Conservation (phyloP, 2,113 vertebrate genomes). For the Ivindomyrus marchei region DNA sequence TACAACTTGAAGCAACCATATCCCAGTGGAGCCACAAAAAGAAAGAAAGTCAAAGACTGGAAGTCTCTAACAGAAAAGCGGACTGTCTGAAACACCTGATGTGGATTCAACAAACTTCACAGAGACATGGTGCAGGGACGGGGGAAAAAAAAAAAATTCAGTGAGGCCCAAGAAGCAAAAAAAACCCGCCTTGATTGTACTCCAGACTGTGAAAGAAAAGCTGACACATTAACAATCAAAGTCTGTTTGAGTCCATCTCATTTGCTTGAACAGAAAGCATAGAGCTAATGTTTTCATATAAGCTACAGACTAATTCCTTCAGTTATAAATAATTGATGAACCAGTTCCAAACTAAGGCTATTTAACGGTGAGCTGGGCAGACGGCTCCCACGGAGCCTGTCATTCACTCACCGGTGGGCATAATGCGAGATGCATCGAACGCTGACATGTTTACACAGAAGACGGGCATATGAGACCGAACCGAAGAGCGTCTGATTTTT, state of each 20-base stretch:
- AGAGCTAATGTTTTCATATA: slow-evolving; percentile 29
- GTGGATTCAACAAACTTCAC: not conserved
- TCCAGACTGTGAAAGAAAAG: not conserved
- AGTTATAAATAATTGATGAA: slow-evolving; percentile 39
- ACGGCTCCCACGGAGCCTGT: slow-evolving; percentile 36
- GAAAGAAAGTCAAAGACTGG: not conserved
- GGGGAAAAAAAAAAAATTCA: not conserved
- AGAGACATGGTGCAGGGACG: not conserved
- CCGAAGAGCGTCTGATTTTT: slow-evolving; percentile 15
- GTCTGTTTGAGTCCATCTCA: not conserved
- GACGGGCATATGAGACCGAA: slow-evolving; percentile 32
- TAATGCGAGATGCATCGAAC: slow-evolving; percentile 37
- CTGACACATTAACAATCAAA: not conserved
- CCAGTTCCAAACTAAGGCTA: slow-evolving; percentile 41
- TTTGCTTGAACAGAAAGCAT: not conserved
- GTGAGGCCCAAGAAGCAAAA: not conserved
- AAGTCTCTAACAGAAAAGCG: not conserved
- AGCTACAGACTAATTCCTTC: slow-evolving; percentile 29
- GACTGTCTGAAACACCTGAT: not conserved
- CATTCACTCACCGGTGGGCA: slow-evolving; percentile 36
- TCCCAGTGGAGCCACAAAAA: not conserved
- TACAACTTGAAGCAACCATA: not conserved
- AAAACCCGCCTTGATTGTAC: not conserved
- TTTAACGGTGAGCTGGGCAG: slow-evolving; percentile 49
- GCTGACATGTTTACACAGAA: slow-evolving; percentile 46